Evolutionary conservation across 2,888 invertebrate genomes (phyloP), one percentile per base, ranked within the genome.

Genomic region (Dugesia japonica): DNA sequence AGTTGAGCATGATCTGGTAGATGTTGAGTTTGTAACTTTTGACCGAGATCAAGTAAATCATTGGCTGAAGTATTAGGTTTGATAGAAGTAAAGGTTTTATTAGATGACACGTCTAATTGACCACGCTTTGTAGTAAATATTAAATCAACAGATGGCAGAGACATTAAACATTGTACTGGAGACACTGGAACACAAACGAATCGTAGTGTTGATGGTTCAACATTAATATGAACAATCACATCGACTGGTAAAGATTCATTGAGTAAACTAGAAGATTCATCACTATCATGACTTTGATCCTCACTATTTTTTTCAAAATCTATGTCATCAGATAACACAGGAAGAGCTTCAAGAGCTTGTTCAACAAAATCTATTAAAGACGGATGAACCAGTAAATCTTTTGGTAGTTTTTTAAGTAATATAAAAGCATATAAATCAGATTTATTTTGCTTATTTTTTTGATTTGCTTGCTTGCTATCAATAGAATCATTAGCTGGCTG

Each of bases 211-310:
- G 93, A 93, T 0, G 95, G 94, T 84, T 95, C 94, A 89, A 97
- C 94, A 85, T 93, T 92, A 86, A 98, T 92, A 86, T 94, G 94
- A 71, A 98, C 94, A 80, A 98, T 92, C 27, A 98, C 94, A 86
- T 98, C 97, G 0, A 98, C 94, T 0, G 97, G 97, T 85, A 98
- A 77, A 7, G 74, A 31, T 76, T 77, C 77, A 74, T 26, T 33
- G 28, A 76, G 75, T 27, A 75, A 28, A 75, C 42, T 31, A 7
- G 76, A 26, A 17, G 72, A 76, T 77, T 78, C 20, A 79, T 78
- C 71, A 79, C 78, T n/a, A 79, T 79, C 76, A 81, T 82, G 71
- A 82, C 79, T 56, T 82, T 82, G 75, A 81, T 79, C 77, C 81
- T 80, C 75, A 77, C 75, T 17, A 72, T 72, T 13, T 56, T 28